Conservation (phyloP, 2,113 vertebrate genomes). For the Mixornis gularis region DNA sequence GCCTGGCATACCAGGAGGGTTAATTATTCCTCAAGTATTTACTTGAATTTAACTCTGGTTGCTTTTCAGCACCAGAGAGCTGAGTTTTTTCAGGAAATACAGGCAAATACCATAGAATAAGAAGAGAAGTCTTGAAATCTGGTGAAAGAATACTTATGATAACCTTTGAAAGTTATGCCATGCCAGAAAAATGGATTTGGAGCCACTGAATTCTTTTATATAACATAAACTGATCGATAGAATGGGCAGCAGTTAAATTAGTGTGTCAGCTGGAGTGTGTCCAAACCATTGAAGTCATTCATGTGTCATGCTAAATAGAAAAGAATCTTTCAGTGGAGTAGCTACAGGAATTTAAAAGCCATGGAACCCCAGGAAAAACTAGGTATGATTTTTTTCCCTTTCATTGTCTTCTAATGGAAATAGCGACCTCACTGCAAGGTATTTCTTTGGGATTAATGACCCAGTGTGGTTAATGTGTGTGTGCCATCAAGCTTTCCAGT, state of each 20-base stretch:
- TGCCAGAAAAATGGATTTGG: not conserved
- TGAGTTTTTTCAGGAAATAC: not conserved
- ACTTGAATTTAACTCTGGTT: not conserved
- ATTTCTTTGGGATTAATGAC: conserved; percentile 54
- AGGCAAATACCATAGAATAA: not conserved
- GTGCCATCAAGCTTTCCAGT: conserved; percentile 37
- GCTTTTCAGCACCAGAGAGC: not conserved
- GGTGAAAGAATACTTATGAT: not conserved
- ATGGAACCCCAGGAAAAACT: not conserved
- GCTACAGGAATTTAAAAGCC: not conserved
- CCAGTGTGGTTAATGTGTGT: conserved; percentile 33
- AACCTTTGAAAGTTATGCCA: not conserved
- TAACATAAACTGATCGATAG: not conserved
- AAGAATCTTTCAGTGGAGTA: not conserved
- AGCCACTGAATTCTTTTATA: not conserved
- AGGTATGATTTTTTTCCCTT: not conserved
- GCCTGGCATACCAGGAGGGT: not conserved
- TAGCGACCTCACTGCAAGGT: not conserved
- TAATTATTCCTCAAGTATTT: not conserved
- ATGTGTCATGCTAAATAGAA: conserved; percentile 30
- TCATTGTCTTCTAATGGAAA: conserved; percentile 39
- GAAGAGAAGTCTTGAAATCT: not conserved
- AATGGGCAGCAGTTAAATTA: conserved; percentile 14
- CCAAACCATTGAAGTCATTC: not conserved
- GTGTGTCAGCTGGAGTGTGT: not conserved